Conservation (phyloP, 2,888 invertebrate genomes). For the Drepanosiphum platanoidis region DNA sequence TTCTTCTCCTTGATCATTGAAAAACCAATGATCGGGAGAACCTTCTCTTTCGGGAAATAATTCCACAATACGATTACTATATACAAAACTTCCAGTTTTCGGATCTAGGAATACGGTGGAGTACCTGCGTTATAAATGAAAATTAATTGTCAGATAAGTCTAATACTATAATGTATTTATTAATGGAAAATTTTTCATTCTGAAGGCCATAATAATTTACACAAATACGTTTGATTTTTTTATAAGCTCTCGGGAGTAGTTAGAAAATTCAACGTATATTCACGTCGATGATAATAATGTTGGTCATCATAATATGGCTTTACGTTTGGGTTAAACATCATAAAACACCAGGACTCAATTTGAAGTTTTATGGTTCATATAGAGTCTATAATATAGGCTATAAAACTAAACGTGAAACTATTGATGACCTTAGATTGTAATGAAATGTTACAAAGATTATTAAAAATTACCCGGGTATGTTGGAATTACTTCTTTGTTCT, state of each 20-base stretch:
- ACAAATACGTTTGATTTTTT: not conserved
- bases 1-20: constrained; percentile 66
- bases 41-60: constrained; percentile 64
- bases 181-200: not conserved
- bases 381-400: not conserved
- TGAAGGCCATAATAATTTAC: not conserved
- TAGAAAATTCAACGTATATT: not conserved
- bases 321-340: not conserved
- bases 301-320: not conserved
- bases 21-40: constrained; percentile 66
- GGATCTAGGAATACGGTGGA: constrained; percentile 70
- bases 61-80: constrained; percentile 68
- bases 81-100: constrained; percentile 69
- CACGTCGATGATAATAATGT: not conserved
- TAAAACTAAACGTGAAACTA: not conserved
- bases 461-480: constrained; percentile 46
- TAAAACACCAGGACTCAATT: not conserved
- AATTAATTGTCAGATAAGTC: no score
- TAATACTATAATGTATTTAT: not conserved
- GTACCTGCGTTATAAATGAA: constrained; percentile 67
- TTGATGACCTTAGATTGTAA: not conserved
- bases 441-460: constrained; percentile 2
- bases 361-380: not conserved
- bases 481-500: constrained; percentile 35
- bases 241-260: not conserved